phyloP scores from a whole-genome alignment of 2,888 invertebrate genomes.

The Myathropa florea region DNA sequence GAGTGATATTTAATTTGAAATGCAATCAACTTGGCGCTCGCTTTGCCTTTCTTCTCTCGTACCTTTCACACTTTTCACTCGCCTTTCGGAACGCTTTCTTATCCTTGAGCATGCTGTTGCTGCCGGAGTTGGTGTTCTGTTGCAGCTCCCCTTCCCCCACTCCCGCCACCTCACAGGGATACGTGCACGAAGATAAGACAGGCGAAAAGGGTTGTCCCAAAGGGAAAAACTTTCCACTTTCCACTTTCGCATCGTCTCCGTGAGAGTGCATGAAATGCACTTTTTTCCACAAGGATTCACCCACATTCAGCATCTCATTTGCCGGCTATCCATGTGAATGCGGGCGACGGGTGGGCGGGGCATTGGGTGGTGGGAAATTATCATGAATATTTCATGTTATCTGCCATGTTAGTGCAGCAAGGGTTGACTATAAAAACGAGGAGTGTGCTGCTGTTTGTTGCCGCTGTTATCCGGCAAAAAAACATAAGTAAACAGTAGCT shows the following conservation, averaged over 20 bases:
- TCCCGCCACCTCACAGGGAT: no score
- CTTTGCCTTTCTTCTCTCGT: not conserved
- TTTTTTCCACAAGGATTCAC: constrained; percentile 51
- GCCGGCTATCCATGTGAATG: not conserved
- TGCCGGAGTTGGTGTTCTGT: no score
- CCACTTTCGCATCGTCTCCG: constrained; percentile 9
- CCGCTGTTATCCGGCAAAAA: constrained; percentile 26
- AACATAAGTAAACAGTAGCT: constrained; percentile 11
- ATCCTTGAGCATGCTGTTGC: constrained; percentile 10
- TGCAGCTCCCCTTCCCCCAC: no score
- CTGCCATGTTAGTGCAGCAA: constrained; percentile 34
- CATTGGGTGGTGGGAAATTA: constrained; percentile 8
- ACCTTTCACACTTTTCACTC: not conserved
- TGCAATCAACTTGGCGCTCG: constrained; percentile 46
- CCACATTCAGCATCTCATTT: constrained; percentile 48
- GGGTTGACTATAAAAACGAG: constrained; percentile 25
- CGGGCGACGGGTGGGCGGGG: not conserved
- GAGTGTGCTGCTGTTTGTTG: constrained; percentile 19
- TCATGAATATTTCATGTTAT: constrained; percentile 53
- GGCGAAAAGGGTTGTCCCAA: not conserved
- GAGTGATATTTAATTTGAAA: constrained; percentile 59
- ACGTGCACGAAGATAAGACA: not conserved
- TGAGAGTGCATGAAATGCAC: constrained; percentile 49
- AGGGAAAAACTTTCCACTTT: constrained; percentile 35
- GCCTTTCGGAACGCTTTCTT: constrained; percentile 8